Conservation (phyloP, 2,113 vertebrate species). For the Pomatostomus ruficeps region DNA sequence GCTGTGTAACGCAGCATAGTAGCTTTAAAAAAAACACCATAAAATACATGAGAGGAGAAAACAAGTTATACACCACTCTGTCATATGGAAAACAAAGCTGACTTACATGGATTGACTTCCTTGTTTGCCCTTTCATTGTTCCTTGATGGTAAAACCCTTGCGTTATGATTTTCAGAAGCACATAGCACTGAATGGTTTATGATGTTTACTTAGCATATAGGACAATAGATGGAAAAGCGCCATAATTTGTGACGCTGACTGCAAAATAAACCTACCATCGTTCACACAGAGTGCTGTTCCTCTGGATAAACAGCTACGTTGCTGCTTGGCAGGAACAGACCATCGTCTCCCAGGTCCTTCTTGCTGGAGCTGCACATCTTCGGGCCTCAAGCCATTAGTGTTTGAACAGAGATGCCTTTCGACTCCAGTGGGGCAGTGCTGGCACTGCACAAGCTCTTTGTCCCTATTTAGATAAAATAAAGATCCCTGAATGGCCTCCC, state of each 20-base stretch:
- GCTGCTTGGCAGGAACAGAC: not conserved
- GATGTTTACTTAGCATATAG: conserved; percentile 50
- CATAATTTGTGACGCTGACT: conserved; percentile 51
- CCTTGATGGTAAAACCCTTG: not conserved
- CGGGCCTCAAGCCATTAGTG: not conserved
- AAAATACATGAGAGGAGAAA: not conserved
- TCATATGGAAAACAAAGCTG: not conserved
- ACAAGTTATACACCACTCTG: not conserved
- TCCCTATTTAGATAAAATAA: conserved; percentile 53
- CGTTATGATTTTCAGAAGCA: conserved; percentile 33
- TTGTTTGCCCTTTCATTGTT: conserved; percentile 38
- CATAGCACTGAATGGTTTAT: conserved; percentile 24
- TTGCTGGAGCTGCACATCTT: not conserved
- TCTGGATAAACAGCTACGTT: conserved; percentile 9
- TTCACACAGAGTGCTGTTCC: not conserved
- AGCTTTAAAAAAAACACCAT: not conserved
- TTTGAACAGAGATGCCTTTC: not conserved
- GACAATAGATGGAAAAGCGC: conserved; percentile 50
- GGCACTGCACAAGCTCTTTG: conserved; percentile 10
- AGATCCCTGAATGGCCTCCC: not conserved
- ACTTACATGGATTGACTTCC: not conserved
- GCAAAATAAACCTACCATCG: conserved; percentile 34
- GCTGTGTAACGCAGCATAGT: not conserved
- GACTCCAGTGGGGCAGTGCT: conserved; percentile 11
- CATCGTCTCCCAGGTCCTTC: not conserved